These are phyloP conservation scores for Scolopax bukidnonensis DNA, from an alignment of 2,797 vertebrate genomes.

Conservation along the genomic window DNA sequence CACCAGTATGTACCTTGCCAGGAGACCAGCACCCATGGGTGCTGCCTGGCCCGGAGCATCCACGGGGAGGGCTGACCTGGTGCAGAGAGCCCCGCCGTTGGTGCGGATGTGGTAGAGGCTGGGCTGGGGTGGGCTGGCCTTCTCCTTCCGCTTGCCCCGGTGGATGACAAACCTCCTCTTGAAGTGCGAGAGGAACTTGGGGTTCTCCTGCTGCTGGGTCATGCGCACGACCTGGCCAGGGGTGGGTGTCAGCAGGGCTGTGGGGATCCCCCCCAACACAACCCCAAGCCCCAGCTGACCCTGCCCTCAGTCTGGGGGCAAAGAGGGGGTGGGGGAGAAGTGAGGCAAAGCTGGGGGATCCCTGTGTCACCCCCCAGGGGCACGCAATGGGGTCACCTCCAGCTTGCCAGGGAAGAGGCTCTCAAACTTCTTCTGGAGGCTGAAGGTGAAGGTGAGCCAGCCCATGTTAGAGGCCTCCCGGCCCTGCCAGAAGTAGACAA, in stretches of 20 bases:
- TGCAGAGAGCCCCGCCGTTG: constrained; percentile 95
- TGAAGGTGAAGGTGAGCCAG: constrained; percentile 99
- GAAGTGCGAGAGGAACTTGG: constrained; percentile 98
- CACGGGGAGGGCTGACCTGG: constrained; percentile 79
- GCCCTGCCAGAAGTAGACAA: constrained; percentile 99
- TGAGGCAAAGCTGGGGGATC: background rate
- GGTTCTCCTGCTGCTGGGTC: constrained; percentile 99
- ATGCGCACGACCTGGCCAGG: constrained; percentile 91
- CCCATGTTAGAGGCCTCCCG: constrained; percentile 98
- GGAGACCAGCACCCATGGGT: background rate
- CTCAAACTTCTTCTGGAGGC: constrained; percentile 98
- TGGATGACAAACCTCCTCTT: constrained; percentile 98
- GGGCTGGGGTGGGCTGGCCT: constrained; percentile 86
- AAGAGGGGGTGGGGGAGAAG: background rate
- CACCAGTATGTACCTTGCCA: accelerated
- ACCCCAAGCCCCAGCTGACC: background rate
- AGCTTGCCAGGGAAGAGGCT: constrained; percentile 95
- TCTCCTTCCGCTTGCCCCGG: constrained; percentile 91
- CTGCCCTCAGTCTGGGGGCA: background rate
- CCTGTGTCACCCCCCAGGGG: background rate
- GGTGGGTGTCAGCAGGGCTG: background rate
- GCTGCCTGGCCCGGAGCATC: background rate
- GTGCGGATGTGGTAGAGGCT: constrained; percentile 97
- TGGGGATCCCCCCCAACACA: background rate
- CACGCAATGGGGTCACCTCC: constrained; percentile 76